Conservation (phyloP, 2,888 invertebrate species). For the Hirtodrosophila alboralis region DNA sequence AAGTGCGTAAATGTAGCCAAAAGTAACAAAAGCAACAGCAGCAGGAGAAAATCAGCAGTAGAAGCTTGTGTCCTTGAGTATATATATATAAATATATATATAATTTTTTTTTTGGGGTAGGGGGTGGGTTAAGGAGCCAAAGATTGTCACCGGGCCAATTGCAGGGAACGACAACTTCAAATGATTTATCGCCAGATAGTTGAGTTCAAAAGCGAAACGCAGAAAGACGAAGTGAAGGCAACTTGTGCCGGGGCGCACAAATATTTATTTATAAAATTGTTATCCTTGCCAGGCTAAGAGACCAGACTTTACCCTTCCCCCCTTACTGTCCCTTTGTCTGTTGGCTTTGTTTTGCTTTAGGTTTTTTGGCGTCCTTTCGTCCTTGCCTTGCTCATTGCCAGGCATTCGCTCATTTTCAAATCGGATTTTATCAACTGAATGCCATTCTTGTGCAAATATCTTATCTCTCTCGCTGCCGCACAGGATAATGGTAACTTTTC, state of each 20-base stretch:
- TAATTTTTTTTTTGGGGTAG: constrained; percentile 6
- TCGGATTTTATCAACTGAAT: constrained; percentile 82
- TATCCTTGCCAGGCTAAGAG: constrained; percentile 63
- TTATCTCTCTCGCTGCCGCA: constrained; percentile 72
- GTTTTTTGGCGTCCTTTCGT: constrained; percentile 37
- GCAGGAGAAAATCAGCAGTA: neutral
- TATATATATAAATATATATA: constrained; percentile 8
- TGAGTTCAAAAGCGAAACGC: constrained; percentile 76
- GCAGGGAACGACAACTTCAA: constrained; percentile 71
- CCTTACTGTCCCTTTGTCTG: neutral
- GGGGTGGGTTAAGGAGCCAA: too few species aligned
- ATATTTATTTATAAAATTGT: constrained; percentile 79
- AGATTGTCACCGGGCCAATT: constrained; percentile 78
- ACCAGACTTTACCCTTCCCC: constrained; percentile 19
- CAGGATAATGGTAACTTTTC: constrained; percentile 76
- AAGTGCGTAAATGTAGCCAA: constrained; percentile 49
- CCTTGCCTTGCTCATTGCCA: constrained; percentile 66
- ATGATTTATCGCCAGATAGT: constrained; percentile 78
- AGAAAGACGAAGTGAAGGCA: constrained; percentile 39
- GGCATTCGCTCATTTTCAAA: constrained; percentile 83
- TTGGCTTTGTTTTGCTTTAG: constrained; percentile 49
- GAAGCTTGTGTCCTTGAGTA: constrained; percentile 50
- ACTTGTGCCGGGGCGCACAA: constrained; percentile 65
- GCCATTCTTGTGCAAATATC: constrained; percentile 82
- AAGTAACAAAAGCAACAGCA: constrained; percentile 4